Conservation (phyloP, 2,797 vertebrate genomes). For the Phalanger gymnotis region DNA sequence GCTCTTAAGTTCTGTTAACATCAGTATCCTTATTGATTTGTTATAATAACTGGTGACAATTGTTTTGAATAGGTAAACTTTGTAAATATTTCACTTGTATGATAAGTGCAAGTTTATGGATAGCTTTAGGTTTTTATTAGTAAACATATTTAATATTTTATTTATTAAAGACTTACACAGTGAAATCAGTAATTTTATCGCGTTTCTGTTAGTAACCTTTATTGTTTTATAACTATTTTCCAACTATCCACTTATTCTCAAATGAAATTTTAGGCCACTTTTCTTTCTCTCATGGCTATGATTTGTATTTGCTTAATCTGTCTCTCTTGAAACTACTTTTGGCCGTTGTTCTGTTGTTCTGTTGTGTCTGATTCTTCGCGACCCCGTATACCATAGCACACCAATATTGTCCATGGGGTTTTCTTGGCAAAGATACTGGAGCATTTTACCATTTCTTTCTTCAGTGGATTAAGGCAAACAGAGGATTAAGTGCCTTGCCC, state of each 20-base stretch:
- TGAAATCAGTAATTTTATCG: slow-evolving; percentile 36
- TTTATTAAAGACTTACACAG: slow-evolving; percentile 38
- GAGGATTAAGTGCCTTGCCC: not conserved
- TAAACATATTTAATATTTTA: slow-evolving; percentile 35
- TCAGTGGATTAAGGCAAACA: not conserved
- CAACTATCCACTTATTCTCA: slow-evolving; percentile 14
- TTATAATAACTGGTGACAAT: no score
- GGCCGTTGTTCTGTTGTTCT: slow-evolving; percentile 33
- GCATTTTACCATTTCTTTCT: not conserved
- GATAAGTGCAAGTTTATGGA: not conserved
- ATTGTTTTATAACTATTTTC: slow-evolving; percentile 50
- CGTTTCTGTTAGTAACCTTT: not conserved
- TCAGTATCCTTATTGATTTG: no score
- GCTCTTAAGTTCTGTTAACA: slow-evolving; percentile 26
- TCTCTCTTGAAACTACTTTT: not conserved
- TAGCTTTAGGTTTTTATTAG: not conserved
- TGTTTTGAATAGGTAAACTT: no score
- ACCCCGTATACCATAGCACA: not conserved
- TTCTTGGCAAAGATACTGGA: not conserved
- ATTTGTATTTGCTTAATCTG: slow-evolving; percentile 58
- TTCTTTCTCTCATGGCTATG: slow-evolving; percentile 9
- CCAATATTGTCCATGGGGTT: not conserved
- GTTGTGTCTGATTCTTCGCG: not conserved
- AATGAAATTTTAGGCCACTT: slow-evolving; percentile 57
- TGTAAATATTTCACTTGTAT: slow-evolving; percentile 1